Percentiles rank a stretch among this genome's conserved stretches.
Evolutionary conservation across 2,113 vertebrate species (phyloP).

Genomic region (Benitochromis conjunctus): DNA sequence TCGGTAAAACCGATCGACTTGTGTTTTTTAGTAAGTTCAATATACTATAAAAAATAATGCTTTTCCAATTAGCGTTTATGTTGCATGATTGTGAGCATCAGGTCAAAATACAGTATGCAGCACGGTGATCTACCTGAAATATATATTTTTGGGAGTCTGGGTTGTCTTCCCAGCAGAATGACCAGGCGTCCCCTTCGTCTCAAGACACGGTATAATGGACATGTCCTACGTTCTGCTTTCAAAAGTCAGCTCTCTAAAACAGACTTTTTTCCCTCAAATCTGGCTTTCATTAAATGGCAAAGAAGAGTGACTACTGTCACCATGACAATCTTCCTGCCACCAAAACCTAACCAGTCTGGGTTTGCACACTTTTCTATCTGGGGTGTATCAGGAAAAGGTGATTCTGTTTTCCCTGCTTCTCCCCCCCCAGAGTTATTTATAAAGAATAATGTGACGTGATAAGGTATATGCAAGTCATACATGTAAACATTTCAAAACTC

Average conservation of each 20-base stretch:
- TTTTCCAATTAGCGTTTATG: background rate
- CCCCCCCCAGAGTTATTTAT: too few species aligned
- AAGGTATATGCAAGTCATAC: too few species aligned
- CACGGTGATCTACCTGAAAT: background rate
- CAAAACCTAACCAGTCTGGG: background rate
- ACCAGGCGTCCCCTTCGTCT: background rate
- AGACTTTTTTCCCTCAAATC: background rate
- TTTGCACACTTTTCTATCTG: background rate
- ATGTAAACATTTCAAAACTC: too few species aligned
- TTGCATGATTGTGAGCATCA: background rate
- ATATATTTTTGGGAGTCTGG: background rate
- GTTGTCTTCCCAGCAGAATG: background rate
- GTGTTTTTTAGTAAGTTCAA: background rate
- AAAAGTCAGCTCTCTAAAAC: background rate
- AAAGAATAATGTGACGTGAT: too few species aligned
- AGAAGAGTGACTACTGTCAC: background rate
- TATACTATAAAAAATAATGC: constrained; percentile 18
- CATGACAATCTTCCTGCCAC: background rate
- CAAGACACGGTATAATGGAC: background rate
- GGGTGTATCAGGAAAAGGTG: background rate
- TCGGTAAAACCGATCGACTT: constrained; percentile 14
- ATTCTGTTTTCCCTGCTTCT: background rate
- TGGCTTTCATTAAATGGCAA: background rate
- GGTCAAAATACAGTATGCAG: background rate
- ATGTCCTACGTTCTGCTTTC: background rate